Evolutionary conservation across 2,888 invertebrate species (phyloP), one percentile per base, ranked within the genome.

Genomic region (Hedya salicella): DNA sequence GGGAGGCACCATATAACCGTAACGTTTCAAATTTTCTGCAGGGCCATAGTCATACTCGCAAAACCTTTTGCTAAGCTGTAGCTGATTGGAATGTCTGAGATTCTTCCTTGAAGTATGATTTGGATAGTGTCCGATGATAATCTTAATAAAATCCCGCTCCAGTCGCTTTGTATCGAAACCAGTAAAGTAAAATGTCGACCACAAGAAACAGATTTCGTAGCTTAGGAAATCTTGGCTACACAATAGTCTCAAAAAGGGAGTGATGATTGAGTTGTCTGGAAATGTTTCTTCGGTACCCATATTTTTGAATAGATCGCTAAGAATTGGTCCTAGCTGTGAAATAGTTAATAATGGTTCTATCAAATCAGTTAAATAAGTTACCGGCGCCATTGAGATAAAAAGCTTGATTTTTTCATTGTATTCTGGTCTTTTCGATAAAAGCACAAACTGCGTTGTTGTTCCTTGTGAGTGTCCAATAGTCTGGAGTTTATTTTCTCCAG

Each of bases 41-140:
- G 54, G 9, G 0, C 86, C 85, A 48, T 86, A 82, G 46, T 88
- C 82, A 54, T 80, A 88, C 6, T 71, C 53, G 0, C 73, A 70
- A 67, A 87, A 87, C 9, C 63, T 71, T 49, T 71, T 74, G 0
- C 70, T 71, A 2, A 53, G 14, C 2, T 75, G 67, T 6, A 82
- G 71, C 68, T 87, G 86, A 1, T 69, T 66, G 19, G 73, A 77
- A 65, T 88, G 87, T 1, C 75, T 61, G 9, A 85, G 49, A 46
- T 80, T 83, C 68, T 77, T 86, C 9, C 75, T 70, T 0, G 85
- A 85, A 1, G 78, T 78, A 0, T 83, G 80, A 0, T 78, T 75
- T 0, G 87, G 86, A 19, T 76, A 81, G 50, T 85, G 82, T 1
- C 73, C 75, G 0, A 78, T 4, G 0, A 78, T 53, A 0, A 72